A percentile compares a stretch with the other conserved stretches of the same genome.
Evolutionary conservation across 2,113 vertebrate species (phyloP).

Genomic region (Procavia capensis): DNA sequence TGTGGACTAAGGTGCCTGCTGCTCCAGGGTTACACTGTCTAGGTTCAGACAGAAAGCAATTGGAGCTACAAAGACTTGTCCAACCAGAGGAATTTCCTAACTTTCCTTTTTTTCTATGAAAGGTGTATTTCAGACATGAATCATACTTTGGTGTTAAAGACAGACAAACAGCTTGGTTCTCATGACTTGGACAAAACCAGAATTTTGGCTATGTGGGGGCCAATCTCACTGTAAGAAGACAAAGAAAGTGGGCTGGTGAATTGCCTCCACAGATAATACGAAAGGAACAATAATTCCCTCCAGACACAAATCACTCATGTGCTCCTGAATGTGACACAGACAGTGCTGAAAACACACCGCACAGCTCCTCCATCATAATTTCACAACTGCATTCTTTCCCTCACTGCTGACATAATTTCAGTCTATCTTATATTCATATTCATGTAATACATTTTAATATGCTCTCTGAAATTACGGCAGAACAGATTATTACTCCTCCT

Average conservation of each 20-base stretch:
- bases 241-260: constrained; percentile 20
- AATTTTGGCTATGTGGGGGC: background rate
- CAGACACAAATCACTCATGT: background rate
- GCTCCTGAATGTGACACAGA: background rate
- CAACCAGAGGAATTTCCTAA: constrained; percentile 7
- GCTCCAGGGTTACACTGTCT: background rate
- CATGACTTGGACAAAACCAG: background rate
- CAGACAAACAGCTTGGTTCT: background rate
- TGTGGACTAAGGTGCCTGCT: background rate
- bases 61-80: background rate
- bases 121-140: constrained; percentile 5
- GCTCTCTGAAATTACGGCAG: background rate
- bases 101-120: background rate
- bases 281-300: background rate
- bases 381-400: background rate
- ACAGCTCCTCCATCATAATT: background rate
- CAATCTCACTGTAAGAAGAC: background rate
- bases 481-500: background rate
- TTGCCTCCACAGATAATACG: constrained; percentile 23
- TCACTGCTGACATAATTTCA: background rate
- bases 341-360: background rate
- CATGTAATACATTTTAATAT: background rate
- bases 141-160: constrained; percentile 33
- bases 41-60: background rate
- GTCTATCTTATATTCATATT: background rate